phyloP scores from a whole-genome alignment of 2,888 invertebrate species.

The Choreutis nemorana region DNA sequence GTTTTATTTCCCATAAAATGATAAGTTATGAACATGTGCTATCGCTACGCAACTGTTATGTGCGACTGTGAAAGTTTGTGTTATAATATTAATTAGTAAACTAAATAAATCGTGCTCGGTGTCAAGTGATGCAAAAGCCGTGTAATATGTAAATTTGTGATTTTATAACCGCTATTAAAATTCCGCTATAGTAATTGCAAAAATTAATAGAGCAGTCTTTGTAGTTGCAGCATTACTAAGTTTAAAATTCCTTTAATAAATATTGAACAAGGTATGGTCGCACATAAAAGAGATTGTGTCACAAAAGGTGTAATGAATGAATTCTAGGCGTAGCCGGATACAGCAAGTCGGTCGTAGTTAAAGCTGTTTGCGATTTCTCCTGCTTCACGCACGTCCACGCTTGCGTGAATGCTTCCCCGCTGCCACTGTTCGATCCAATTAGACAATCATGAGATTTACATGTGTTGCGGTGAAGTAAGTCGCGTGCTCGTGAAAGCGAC shows the following conservation, averaged over 20 bases:
- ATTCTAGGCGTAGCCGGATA: constrained; percentile 10
- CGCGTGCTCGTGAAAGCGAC: too few species aligned
- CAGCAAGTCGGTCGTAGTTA: constrained; percentile 16
- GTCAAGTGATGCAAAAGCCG: constrained; percentile 17
- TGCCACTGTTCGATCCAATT: constrained; percentile 34
- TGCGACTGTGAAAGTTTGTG: too few species aligned
- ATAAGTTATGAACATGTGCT: too few species aligned
- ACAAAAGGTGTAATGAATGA: constrained; percentile 7
- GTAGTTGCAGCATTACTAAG: background rate
- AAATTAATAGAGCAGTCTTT: background rate
- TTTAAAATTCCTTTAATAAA: background rate
- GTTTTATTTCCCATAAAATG: too few species aligned
- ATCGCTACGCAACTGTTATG: too few species aligned
- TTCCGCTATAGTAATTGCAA: too few species aligned
- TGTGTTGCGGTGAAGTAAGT: constrained; percentile 37
- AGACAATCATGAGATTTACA: constrained; percentile 35
- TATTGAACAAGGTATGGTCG: background rate
- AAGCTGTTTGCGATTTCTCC: constrained; percentile 46
- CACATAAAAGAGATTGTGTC: too few species aligned
- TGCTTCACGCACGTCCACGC: constrained; percentile 52
- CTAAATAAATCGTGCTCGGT: too few species aligned
- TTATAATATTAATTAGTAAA: too few species aligned
- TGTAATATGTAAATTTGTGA: constrained; percentile 26
- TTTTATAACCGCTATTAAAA: constrained; percentile 21
- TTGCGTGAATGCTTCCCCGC: constrained; percentile 31